Conservation (phyloP, 2,797 vertebrate species). For the Coracias cyanogaster region DNA sequence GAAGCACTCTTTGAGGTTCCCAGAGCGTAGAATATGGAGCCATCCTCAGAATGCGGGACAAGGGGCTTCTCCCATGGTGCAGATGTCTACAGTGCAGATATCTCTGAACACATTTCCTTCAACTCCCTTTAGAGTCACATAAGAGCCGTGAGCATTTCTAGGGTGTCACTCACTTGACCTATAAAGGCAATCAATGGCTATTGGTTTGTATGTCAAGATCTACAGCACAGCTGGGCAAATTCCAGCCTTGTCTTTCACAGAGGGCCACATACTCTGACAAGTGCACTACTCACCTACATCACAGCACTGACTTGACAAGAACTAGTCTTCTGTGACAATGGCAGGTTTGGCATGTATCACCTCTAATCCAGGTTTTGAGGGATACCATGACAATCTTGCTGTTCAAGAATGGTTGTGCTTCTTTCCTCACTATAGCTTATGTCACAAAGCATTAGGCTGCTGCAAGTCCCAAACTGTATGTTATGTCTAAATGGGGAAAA, state of each 20-base stretch:
- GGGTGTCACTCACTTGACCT: background rate
- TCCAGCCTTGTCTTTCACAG: background rate
- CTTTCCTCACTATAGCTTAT: background rate
- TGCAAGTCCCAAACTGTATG: background rate
- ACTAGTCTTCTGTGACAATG: background rate
- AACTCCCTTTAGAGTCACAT: background rate
- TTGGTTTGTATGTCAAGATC: background rate
- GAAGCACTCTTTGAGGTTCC: background rate
- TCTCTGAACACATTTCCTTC: background rate
- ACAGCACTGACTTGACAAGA: background rate
- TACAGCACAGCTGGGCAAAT: background rate
- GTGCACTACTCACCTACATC: background rate
- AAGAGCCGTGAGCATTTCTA: background rate
- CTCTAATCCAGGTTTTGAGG: background rate
- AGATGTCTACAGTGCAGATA: background rate
- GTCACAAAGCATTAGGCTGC: background rate
- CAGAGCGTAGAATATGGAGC: background rate
- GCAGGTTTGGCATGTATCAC: background rate
- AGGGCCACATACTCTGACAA: background rate
- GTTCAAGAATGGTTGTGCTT: background rate
- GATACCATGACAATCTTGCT: background rate
- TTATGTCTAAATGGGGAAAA: background rate
- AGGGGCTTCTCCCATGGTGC: background rate
- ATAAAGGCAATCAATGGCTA: accelerated
- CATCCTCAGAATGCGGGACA: accelerated